Conservation (phyloP, 2,888 invertebrate species). For the Drosophila koepferae region DNA sequence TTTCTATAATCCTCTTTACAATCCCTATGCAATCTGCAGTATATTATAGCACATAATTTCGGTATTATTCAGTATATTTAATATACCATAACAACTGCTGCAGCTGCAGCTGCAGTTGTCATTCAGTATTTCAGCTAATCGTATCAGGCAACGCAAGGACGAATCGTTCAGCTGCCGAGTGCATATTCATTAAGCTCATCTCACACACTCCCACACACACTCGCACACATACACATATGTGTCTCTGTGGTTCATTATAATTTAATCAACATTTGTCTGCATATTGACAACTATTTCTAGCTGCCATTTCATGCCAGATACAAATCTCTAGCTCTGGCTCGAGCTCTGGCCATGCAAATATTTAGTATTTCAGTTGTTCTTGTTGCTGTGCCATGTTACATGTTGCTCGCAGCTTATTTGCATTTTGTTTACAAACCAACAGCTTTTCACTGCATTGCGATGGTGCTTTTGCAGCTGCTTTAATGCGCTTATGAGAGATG, state of each 20-base stretch:
- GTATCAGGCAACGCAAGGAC: slow-evolving; percentile 36
- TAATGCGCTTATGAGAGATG: slow-evolving; percentile 67
- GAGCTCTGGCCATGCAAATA: slow-evolving; percentile 6
- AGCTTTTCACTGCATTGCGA: slow-evolving; percentile 43
- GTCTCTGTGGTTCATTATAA: slow-evolving; percentile 32
- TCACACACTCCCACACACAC: background rate
- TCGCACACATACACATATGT: background rate
- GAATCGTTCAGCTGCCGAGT: slow-evolving; percentile 18
- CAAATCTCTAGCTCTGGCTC: slow-evolving; percentile 17
- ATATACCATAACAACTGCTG: background rate
- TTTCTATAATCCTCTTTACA: background rate
- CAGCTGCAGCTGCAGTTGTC: slow-evolving; percentile 30
- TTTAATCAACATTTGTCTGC: slow-evolving; percentile 63
- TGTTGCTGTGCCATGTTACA: slow-evolving; percentile 27
- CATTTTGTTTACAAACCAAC: slow-evolving; percentile 63
- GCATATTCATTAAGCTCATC: slow-evolving; percentile 40
- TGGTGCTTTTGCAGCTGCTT: slow-evolving; percentile 27
- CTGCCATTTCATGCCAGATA: slow-evolving; percentile 39
- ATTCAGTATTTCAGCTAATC: slow-evolving; percentile 34
- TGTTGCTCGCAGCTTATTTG: slow-evolving; percentile 53
- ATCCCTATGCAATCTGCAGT: background rate
- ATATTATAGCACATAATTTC: too few relatives aligned
- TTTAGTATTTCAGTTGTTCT: slow-evolving; percentile 5
- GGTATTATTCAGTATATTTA: background rate
- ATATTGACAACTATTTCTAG: slow-evolving; percentile 49